Evolutionary conservation across 2,888 invertebrate species (phyloP).

Genomic region (Stenoptilia bipunctidactyla): DNA sequence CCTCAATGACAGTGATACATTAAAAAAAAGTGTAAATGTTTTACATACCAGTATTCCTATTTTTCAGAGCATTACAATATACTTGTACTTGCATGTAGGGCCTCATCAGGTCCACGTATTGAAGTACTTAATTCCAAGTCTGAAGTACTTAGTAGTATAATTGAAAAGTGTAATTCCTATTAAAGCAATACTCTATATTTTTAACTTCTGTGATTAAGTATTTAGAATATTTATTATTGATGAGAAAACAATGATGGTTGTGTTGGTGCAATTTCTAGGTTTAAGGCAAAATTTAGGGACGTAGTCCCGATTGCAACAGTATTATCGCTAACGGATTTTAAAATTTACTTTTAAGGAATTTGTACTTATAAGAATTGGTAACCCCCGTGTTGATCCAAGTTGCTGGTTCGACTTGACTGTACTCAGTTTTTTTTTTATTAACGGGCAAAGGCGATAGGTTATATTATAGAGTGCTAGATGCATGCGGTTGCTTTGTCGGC

Average conservation of each 20-base stretch:
- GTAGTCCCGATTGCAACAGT: conserved; percentile 27
- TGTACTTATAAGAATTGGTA: neutral
- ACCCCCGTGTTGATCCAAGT: neutral
- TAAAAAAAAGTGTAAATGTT: no score
- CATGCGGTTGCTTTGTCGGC: conserved; percentile 61
- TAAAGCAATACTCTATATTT: conserved; percentile 50
- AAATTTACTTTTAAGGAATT: conserved; percentile 1
- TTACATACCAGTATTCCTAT: no score
- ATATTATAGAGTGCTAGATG: conserved; percentile 42
- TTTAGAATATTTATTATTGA: conserved; percentile 27
- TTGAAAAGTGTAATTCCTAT: conserved; percentile 8
- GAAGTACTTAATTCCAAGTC: conserved; percentile 16
- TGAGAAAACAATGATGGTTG: conserved; percentile 63
- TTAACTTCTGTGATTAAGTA: conserved; percentile 54
- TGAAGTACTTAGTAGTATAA: conserved; percentile 11
- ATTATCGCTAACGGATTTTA: neutral
- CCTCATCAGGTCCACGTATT: no score
- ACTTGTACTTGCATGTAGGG: no score
- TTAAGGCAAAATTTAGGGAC: conserved; percentile 44
- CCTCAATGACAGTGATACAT: no score
- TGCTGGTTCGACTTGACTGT: no score
- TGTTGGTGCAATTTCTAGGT: conserved; percentile 66
- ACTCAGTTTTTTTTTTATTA: conserved; percentile 17
- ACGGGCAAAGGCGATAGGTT: conserved; percentile 38
- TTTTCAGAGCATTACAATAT: no score